phyloP scores from a whole-genome alignment of 1,140 invertebrate genomes.

The Cotesia chilonis region DNA sequence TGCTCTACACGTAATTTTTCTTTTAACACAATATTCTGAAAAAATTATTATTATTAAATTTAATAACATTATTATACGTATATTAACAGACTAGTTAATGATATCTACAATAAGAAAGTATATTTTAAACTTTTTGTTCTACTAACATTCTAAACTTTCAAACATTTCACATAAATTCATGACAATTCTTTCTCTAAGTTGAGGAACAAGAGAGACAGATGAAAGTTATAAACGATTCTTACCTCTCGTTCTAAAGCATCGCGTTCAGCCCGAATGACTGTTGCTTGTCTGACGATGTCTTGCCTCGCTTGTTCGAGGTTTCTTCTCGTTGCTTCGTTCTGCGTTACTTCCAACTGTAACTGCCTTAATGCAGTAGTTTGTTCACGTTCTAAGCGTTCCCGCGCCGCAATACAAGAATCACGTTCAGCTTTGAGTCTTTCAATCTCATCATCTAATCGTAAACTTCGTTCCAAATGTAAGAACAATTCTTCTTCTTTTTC shows the following conservation, averaged over 20 bases:
- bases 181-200: not conserved
- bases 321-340: slow-evolving; percentile 69
- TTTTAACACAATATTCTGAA: slow-evolving; percentile 67
- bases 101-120: not conserved
- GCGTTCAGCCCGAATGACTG: slow-evolving; percentile 69
- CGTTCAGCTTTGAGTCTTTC: slow-evolving; percentile 59
- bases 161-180: not conserved
- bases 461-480: slow-evolving; percentile 68
- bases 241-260: slow-evolving; percentile 71
- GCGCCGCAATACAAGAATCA: slow-evolving; percentile 50
- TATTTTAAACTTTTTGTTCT: not conserved
- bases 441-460: slow-evolving; percentile 71
- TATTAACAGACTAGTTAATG: not conserved
- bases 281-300: slow-evolving; percentile 70
- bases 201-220: slow-evolving; percentile 18
- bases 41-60: slow-evolving; percentile 30
- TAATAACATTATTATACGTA: not conserved
- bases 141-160: too few species aligned
- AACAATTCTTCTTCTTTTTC: slow-evolving; percentile 74
- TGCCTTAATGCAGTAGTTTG: slow-evolving; percentile 55
- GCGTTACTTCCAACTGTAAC: slow-evolving; percentile 68
- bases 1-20: slow-evolving; percentile 65
- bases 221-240: slow-evolving; percentile 37
- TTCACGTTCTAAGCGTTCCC: slow-evolving; percentile 52
- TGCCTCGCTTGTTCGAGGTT: slow-evolving; percentile 69